These are phyloP conservation scores for Passer montanus DNA, from an alignment of 2,113 vertebrate species.

Conservation along the genomic window DNA sequence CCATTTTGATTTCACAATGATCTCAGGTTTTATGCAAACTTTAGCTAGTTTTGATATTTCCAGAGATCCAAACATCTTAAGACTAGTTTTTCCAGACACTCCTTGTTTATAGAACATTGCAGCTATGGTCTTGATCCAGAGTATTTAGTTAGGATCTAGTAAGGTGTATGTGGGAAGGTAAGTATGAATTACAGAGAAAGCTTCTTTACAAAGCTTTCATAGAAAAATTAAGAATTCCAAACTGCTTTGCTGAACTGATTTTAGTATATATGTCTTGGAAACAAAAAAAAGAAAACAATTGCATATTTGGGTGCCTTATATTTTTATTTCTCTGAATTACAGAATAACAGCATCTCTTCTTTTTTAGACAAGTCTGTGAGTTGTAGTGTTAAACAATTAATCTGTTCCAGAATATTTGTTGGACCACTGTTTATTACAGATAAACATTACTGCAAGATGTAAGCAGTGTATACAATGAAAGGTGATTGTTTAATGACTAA, in stretches of 20 bases:
- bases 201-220: neutral
- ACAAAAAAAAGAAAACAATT: neutral
- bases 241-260: neutral
- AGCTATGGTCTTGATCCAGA: neutral
- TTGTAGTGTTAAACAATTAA: neutral
- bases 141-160: neutral
- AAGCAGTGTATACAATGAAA: neutral
- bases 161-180: neutral
- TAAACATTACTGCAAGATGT: neutral
- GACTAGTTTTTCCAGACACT: neutral
- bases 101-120: neutral
- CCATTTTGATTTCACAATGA: neutral
- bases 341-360: neutral
- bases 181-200: slow-evolving; percentile 1
- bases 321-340: neutral
- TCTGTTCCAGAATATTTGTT: neutral
- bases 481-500: neutral
- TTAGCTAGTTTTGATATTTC: neutral
- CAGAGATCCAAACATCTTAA: neutral
- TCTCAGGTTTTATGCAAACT: neutral
- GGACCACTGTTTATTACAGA: neutral
- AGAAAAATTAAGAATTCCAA: neutral
- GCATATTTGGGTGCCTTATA: neutral
- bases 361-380: neutral
- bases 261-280: neutral